Conservation (phyloP, 2,113 vertebrate genomes). For the Psilopsiagon aurifrons region DNA sequence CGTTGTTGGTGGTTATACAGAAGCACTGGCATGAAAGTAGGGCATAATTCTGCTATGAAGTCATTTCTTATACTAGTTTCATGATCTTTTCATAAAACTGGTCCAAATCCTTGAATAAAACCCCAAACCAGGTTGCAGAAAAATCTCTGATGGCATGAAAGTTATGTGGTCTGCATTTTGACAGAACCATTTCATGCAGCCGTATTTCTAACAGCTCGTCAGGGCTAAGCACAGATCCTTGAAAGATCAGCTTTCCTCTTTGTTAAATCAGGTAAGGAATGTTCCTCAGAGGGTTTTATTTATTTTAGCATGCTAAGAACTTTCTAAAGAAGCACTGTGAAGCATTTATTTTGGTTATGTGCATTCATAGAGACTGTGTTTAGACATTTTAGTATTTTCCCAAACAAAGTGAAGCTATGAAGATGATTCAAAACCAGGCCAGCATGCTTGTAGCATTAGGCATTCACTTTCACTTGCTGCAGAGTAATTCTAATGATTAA, state of each 20-base stretch:
- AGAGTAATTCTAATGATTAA: background rate
- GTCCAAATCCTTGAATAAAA: background rate
- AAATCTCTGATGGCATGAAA: background rate
- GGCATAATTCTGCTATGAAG: background rate
- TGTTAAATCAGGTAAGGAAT: constrained; percentile 8
- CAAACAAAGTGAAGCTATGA: background rate
- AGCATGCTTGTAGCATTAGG: background rate
- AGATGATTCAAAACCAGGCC: background rate
- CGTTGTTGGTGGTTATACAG: background rate
- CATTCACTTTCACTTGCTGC: background rate
- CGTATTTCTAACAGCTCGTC: background rate
- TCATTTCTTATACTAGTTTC: background rate
- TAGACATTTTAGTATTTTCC: background rate
- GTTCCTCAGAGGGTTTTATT: background rate
- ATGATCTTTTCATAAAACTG: background rate
- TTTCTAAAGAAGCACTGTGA: background rate
- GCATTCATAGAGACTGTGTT: background rate
- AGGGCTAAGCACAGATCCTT: background rate
- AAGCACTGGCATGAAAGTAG: background rate
- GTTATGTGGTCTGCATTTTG: background rate
- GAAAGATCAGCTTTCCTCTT: constrained; percentile 36
- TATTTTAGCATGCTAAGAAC: background rate
- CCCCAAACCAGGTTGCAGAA: background rate
- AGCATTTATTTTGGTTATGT: background rate
- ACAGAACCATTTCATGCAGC: background rate